These are phyloP conservation scores for Rhinophrynus dorsalis DNA, from an alignment of 2,797 vertebrate species.

Conservation along the genomic window DNA sequence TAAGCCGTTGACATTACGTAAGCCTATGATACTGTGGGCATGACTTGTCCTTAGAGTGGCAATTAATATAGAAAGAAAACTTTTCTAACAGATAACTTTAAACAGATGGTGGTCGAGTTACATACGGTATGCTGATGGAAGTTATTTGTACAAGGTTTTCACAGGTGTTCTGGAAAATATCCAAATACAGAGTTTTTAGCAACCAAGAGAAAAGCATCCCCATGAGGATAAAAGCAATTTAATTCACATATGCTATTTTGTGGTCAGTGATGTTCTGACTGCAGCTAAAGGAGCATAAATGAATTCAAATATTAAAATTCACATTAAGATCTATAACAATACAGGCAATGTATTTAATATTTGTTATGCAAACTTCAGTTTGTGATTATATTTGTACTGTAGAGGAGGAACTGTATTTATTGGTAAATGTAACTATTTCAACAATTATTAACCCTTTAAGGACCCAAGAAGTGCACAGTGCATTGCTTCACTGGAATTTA, in stretches of 20 bases:
- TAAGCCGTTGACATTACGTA: no score
- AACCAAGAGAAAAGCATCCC: slow-evolving; percentile 4
- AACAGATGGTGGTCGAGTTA: slow-evolving; percentile 33
- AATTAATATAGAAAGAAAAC: slow-evolving; percentile 22
- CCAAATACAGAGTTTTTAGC: slow-evolving; percentile 24
- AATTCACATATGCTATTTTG: slow-evolving; percentile 25
- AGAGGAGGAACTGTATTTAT: no score
- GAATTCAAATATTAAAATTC: no score
- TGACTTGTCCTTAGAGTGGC: no score
- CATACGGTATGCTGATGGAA: slow-evolving; percentile 23
- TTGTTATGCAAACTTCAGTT: no score
- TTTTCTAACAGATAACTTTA: slow-evolving; percentile 18
- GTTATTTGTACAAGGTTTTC: slow-evolving; percentile 27
- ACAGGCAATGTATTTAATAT: no score
- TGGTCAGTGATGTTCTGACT: slow-evolving; percentile 26
- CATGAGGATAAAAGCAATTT: slow-evolving; percentile 27
- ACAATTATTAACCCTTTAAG: no score
- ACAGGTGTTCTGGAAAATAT: slow-evolving; percentile 25
- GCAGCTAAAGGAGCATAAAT: slow-evolving; percentile 19
- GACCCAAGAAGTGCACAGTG: no score
- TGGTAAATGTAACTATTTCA: no score
- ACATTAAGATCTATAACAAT: no score
- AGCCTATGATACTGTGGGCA: no score
- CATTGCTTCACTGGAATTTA: not conserved
- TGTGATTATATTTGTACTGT: not conserved